Percentiles rank a stretch among this genome's conserved stretches.
Evolutionary conservation across 2,113 vertebrate genomes (phyloP).

Genomic region (Pseudopodoces humilis): DNA sequence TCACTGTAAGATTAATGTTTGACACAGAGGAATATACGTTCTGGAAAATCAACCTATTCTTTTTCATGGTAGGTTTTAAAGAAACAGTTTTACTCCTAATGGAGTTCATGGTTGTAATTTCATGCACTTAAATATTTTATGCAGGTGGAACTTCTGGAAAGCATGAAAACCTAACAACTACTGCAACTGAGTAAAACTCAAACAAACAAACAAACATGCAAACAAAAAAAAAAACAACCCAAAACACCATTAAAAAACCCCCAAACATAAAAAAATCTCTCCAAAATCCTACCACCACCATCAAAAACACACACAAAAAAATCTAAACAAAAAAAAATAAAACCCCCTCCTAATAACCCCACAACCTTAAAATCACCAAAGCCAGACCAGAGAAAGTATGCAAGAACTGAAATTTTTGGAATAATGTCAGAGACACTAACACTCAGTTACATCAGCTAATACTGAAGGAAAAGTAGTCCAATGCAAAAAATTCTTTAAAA

Average conservation of each 20-base stretch:
- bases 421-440: background rate
- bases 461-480: background rate
- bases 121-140: background rate
- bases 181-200: background rate
- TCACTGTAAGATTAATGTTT: background rate
- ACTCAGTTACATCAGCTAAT: background rate
- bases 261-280: rapidly evolving
- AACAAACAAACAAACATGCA: background rate
- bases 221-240: background rate
- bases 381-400: background rate
- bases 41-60: background rate
- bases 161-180: background rate
- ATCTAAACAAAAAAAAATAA: background rate
- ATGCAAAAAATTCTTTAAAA: background rate
- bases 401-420: background rate
- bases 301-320: background rate
- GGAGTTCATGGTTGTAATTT: background rate
- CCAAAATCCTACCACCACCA: background rate
- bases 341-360: too few species aligned
- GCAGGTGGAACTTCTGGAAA: background rate
- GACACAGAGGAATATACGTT: background rate
- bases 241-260: rapidly evolving
- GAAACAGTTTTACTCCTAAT: background rate
- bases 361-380: background rate
- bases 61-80: background rate